A percentile compares a stretch with the other conserved stretches of the same genome.
Evolutionary conservation across 2,888 invertebrate species (phyloP).

Genomic region (Cephus runcator): DNA sequence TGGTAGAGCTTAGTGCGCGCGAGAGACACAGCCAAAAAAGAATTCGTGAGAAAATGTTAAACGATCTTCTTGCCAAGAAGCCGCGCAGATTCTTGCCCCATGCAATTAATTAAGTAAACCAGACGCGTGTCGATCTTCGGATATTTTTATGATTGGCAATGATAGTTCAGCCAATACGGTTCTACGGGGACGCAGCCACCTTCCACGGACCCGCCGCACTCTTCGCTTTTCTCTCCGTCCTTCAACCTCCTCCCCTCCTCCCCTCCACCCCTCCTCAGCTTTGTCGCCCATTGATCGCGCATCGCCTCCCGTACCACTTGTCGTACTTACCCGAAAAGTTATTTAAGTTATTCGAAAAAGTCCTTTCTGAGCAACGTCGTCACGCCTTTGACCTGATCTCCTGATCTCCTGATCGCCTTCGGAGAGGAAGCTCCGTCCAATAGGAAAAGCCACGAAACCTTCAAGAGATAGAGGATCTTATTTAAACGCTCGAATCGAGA

Average conservation of each 20-base stretch:
- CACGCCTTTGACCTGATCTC: neutral
- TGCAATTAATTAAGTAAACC: neutral
- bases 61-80: neutral
- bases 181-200: neutral
- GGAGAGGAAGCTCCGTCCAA: neutral
- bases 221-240: neutral
- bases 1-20: too few relatives aligned
- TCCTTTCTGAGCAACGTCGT: neutral
- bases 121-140: neutral
- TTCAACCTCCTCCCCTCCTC: neutral
- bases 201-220: neutral
- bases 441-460: neutral
- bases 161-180: neutral
- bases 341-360: neutral
- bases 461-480: neutral
- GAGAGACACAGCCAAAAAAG: too few relatives aligned
- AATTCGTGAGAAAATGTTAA: neutral
- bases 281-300: neutral
- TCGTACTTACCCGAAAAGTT: neutral
- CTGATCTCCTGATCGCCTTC: neutral
- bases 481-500: neutral
- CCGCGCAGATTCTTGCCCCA: neutral
- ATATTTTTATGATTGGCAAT: neutral
- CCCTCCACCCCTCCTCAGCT: too few relatives aligned
- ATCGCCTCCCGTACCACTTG: neutral